phyloP scores from a whole-genome alignment of 2,888 invertebrate species.

The Eugnorisma glareosa region DNA sequence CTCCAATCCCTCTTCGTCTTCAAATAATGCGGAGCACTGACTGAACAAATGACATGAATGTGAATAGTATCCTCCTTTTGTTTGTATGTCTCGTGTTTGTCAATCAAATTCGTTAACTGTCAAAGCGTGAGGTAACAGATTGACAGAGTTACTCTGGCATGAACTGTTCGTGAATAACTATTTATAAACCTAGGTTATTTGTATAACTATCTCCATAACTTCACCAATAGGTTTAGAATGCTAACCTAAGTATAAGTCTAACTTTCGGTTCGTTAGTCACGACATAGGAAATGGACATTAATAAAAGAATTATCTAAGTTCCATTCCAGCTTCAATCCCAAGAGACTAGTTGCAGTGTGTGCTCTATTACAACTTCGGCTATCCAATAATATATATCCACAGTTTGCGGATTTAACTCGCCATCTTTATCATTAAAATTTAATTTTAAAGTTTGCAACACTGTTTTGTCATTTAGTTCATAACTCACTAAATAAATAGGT shows the following conservation, averaged over 20 bases:
- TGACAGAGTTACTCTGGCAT: neutral
- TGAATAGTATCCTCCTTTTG: neutral
- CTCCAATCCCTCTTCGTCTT: neutral
- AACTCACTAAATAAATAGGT: neutral
- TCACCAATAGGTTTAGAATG: neutral
- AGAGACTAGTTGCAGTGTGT: constrained; percentile 28
- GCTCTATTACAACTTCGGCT: constrained; percentile 27
- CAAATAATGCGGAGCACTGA: neutral
- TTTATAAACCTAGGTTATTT: neutral
- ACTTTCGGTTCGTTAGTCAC: neutral
- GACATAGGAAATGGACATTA: constrained; percentile 5
- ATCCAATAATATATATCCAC: constrained; percentile 18
- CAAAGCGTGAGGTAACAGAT: neutral
- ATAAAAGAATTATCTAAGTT: constrained; percentile 26
- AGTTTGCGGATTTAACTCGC: constrained; percentile 25
- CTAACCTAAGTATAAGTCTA: neutral
- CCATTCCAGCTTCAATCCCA: constrained; percentile 28
- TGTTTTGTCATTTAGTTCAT: neutral
- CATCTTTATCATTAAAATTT: constrained; percentile 17
- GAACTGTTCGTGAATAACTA: neutral
- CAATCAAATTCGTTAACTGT: neutral
- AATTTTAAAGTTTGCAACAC: neutral
- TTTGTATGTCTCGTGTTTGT: neutral
- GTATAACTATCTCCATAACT: neutral
- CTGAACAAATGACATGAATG: neutral